Base-by-base conservation (phyloP, 2,888 invertebrate species). In the Lithosia quadra region DNA sequence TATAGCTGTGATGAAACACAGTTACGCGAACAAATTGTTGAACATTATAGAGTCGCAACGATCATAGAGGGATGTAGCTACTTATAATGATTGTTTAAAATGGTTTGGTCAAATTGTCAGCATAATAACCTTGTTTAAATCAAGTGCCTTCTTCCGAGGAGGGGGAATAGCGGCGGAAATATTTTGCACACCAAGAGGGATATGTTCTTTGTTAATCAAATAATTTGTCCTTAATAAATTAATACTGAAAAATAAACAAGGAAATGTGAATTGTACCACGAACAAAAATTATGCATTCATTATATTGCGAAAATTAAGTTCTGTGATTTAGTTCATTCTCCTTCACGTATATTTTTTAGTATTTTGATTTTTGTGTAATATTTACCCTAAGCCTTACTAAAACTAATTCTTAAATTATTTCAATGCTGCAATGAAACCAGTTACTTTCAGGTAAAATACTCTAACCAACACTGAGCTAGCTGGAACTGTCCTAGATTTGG, bases 81-180 rank as follows among this genome's bases (percentile, higher is more conserved):
- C 88, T 88, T 88, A 87, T 80, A 80, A 84, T 82, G 83, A 85
- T 87, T 88, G 86, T 82, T 83, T 83, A 86, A 85, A 84, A 81
- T 83, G 80, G 72, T 76, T 79, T 76, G 76, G 78, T 81, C 83
- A 80, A 86, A 83, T 86, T 80, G 86, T 82, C 85, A 85, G 80
- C 81, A 82, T 86, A 86, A 87, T 86, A 81, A 83, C 78, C 75
- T 83, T 84, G 81, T 84, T 86, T 85, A 83, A 82, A 86, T 83
- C 84, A 86, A 88, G 87, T 88, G 81, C 76, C 77, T 80, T 81
- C 87, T 87, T 88, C 87, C 87, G 84, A 87, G 85, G 77, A 78
- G 86, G 86, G 86, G 85, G 79, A 78, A 77, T 63, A 67, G 63
- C 70, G 73, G 63, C 74, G 77, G 79, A 74, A 78, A 75, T 81